Evolutionary conservation across 2,113 vertebrate species (phyloP), one percentile per base, ranked within the genome.

Genomic region (Sterna hirundo): DNA sequence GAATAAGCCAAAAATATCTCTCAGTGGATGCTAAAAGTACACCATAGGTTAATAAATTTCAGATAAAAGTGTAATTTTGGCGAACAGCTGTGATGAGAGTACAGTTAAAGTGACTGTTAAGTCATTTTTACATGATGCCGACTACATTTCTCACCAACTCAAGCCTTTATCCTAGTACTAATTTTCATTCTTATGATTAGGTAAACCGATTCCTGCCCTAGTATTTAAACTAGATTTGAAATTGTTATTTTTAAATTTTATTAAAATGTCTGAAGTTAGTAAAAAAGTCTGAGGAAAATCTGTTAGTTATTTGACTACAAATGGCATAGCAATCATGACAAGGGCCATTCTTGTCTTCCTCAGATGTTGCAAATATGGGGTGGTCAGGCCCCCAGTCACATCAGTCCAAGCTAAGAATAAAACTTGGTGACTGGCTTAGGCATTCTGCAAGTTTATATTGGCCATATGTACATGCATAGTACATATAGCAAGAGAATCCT

Each of bases 391-490:
- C 17, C 71, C n/a, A 11, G 34, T 6, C 58, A 38, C 51, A 74
- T 30, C 7, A 25, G 22, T 11, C 27, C 52, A 62, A 57, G 23
- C 13, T 29, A 20, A 20, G 22, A 81, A 72, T 29, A 69, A 88
- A 51, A 64, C 4, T 10, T 17, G 1, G 7, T 5, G 34, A 36
- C 13, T 38, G 42, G 6, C 13, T 60, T 40, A 29, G 34, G 15
- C 2, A 0, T 36, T 83, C 40, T 55, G 7, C 25, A 79, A 66
- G 21, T 27, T 66, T 38, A 15, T 4, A 7, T 13, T 69, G 15
- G 49, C 14, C 10, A 18, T 57, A 15, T 11, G 14, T 29, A 21
- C 0, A 1, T 2, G 4, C 25, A 20, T 8, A 40, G 47, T 16
- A 29, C 13, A 11, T 14, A 4, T 0, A 57, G 18, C 15, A 62